Conservation (phyloP, 2,113 vertebrate species). For the Chloropsis cyanopogon region DNA sequence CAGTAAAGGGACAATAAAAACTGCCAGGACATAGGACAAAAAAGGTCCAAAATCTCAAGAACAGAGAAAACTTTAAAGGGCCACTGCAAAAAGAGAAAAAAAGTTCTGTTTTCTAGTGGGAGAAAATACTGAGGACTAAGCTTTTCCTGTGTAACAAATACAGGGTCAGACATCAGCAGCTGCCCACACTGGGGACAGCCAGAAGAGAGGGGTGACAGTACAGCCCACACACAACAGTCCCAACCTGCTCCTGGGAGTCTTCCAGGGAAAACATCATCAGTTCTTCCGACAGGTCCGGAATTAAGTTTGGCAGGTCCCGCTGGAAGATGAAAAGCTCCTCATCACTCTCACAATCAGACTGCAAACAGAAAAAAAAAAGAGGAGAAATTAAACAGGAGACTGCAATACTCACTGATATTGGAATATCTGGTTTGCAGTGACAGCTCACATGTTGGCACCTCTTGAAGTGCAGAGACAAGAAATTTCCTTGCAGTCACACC, state of each 20-base stretch:
- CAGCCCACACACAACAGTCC: neutral
- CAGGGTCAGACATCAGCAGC: neutral
- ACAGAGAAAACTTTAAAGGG: neutral
- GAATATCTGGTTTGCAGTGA: neutral
- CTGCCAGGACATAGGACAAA: neutral
- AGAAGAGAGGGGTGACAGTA: neutral
- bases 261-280: slow-evolving; percentile 48
- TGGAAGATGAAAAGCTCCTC: slow-evolving; percentile 75
- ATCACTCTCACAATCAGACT: slow-evolving; percentile 76
- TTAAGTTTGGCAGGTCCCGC: slow-evolving; percentile 62
- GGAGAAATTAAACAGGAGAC: neutral
- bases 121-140: neutral
- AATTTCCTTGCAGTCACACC: neutral
- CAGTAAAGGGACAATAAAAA: neutral
- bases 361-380: neutral
- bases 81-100: neutral
- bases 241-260: slow-evolving; percentile 60
- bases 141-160: neutral
- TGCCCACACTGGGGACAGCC: neutral
- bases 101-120: neutral
- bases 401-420: neutral
- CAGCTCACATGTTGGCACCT: neutral
- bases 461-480: neutral
- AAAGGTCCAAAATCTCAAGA: neutral
- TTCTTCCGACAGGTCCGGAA: slow-evolving; percentile 67